phyloP scores from a whole-genome alignment of 2,888 invertebrate species.

The Parochlus steinenii region DNA sequence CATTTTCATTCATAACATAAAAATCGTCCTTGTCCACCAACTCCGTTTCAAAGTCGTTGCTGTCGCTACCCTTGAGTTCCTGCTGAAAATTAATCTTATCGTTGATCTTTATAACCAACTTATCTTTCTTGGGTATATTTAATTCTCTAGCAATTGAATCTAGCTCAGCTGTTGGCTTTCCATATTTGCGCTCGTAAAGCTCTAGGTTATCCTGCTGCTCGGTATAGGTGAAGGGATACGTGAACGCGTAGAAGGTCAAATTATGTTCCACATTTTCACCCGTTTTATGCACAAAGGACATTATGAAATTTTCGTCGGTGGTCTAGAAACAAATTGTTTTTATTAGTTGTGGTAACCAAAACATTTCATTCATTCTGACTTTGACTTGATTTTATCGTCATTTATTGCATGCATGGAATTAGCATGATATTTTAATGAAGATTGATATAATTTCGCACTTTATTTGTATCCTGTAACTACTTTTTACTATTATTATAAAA shows the following conservation, averaged over 20 bases:
- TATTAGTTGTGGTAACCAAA: no score
- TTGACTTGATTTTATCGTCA: no score
- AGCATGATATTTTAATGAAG: no score
- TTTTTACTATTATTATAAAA: no score
- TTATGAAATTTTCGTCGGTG: conserved; percentile 52
- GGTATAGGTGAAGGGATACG: conserved; percentile 74
- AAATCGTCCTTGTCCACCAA: neutral
- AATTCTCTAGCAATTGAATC: conserved; percentile 13
- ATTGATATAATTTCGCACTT: no score
- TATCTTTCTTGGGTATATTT: conserved; percentile 4
- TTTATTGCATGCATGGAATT: no score
- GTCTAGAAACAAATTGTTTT: no score
- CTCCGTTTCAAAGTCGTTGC: no score
- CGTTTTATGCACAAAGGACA: conserved; percentile 55
- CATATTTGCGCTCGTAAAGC: conserved; percentile 40
- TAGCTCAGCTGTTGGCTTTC: conserved; percentile 13
- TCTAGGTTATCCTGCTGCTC: conserved; percentile 61
- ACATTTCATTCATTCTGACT: no score
- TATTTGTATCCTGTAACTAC: no score
- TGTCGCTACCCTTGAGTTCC: neutral
- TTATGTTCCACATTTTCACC: conserved; percentile 53
- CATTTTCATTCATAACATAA: conserved; percentile 4
- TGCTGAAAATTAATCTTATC: conserved; percentile 6
- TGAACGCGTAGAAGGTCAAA: conserved; percentile 70
- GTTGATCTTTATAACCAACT: conserved; percentile 8